Evolutionary conservation across 2,797 vertebrate species (phyloP).

Genomic region (Tachyglossus aculeatus): DNA sequence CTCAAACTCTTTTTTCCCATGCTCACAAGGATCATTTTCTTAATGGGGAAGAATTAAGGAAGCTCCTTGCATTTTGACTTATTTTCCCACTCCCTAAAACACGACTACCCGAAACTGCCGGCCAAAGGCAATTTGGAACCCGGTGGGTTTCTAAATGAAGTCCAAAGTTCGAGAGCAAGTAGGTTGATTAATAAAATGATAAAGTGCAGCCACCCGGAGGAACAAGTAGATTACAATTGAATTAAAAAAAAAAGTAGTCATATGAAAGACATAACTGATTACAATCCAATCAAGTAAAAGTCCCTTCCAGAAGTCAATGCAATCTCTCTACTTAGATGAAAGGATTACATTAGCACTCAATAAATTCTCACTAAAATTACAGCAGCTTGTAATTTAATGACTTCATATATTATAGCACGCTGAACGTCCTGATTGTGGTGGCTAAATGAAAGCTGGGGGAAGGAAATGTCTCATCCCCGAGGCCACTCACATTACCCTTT

Average conservation of each 20-base stretch:
- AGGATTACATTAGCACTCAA: slow-evolving; percentile 78
- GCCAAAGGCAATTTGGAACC: background rate
- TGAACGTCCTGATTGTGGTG: slow-evolving; percentile 66
- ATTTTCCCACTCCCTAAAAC: slow-evolving; percentile 27
- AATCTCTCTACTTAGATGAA: slow-evolving; percentile 75
- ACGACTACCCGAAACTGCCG: background rate
- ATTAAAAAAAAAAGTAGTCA: slow-evolving; percentile 65
- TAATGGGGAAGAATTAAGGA: background rate
- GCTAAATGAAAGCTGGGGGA: slow-evolving; percentile 68
- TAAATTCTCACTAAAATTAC: slow-evolving; percentile 77
- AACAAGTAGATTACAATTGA: slow-evolving; percentile 73
- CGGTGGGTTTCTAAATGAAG: slow-evolving; percentile 9
- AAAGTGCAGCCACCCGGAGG: slow-evolving; percentile 68
- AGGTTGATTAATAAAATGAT: slow-evolving; percentile 74
- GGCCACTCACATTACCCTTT: slow-evolving; percentile 31
- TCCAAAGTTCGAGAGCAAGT: slow-evolving; percentile 41
- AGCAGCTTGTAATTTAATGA: slow-evolving; percentile 76
- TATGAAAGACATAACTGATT: slow-evolving; percentile 75
- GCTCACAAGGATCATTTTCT: background rate
- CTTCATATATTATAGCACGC: slow-evolving; percentile 71
- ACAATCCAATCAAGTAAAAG: slow-evolving; percentile 80
- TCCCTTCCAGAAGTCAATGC: slow-evolving; percentile 73
- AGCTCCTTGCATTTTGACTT: background rate
- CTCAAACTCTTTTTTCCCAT: slow-evolving; percentile 1
- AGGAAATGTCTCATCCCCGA: slow-evolving; percentile 51